Conservation (phyloP, 2,797 vertebrate species). For the Alectoris magna region DNA sequence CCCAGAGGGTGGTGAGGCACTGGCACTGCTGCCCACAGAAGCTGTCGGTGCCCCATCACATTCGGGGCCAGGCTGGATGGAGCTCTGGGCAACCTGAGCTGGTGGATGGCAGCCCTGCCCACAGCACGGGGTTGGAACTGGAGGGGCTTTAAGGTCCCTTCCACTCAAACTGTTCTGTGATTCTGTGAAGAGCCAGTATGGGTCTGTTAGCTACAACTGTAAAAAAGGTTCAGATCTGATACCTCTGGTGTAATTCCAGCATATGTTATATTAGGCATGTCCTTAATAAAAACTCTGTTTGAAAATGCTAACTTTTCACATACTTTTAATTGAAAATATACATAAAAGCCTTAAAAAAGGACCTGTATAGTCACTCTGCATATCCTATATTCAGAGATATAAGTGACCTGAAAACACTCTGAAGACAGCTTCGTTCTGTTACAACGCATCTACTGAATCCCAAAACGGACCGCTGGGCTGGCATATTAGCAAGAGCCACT, state of each 20-base stretch:
- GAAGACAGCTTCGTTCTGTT: not conserved
- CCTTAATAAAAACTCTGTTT: fast-evolving
- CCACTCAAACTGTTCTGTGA: too few relatives aligned
- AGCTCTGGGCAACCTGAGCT: too few relatives aligned
- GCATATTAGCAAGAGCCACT: fast-evolving
- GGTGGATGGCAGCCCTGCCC: too few relatives aligned
- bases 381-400: fast-evolving
- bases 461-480: not conserved
- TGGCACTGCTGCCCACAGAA: too few relatives aligned
- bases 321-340: fast-evolving
- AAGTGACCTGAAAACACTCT: fast-evolving
- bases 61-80: too few relatives aligned
- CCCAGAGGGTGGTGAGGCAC: too few relatives aligned
- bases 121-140: too few relatives aligned
- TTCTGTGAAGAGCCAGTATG: fast-evolving
- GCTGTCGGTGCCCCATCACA: too few relatives aligned
- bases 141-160: too few relatives aligned
- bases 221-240: fast-evolving
- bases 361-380: not conserved
- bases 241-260: not conserved
- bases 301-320: not conserved
- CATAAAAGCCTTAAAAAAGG: not conserved
- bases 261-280: too few relatives aligned
- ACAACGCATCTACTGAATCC: not conserved
- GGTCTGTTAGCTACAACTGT: not conserved